A percentile compares a stretch with the other conserved stretches of the same genome.
Conservation (phyloP, 2,888 invertebrate genomes). For the Chalcosyrphus nemorum region DNA sequence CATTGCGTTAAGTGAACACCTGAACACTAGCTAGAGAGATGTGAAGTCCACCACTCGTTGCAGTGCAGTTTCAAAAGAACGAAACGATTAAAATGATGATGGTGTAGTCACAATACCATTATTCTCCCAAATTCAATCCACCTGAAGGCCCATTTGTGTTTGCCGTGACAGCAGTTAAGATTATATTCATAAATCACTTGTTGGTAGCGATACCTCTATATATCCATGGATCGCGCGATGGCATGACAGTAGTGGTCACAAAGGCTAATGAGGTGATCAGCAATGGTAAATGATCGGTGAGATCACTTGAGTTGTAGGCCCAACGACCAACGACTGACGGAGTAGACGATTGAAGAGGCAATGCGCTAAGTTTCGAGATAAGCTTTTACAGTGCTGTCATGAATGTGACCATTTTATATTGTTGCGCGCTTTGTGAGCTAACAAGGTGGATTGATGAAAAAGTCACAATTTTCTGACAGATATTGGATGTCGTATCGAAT, state of each 20-base stretch:
- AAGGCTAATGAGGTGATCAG: constrained; percentile 57
- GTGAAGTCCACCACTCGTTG: too few species aligned
- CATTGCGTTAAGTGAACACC: constrained; percentile 19
- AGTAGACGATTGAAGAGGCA: constrained; percentile 5
- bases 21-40: constrained; percentile 2
- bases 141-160: constrained; percentile 39
- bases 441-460: neutral
- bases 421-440: neutral
- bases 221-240: neutral
- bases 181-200: constrained; percentile 59
- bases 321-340: neutral
- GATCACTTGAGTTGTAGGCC: constrained; percentile 29
- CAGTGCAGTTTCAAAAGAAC: constrained; percentile 26
- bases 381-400: neutral
- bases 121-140: constrained; percentile 36
- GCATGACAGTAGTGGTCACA: constrained; percentile 41
- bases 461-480: neutral
- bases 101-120: constrained; percentile 53
- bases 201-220: neutral
- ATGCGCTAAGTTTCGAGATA: neutral
- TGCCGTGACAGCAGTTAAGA: constrained; percentile 53
- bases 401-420: neutral
- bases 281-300: constrained; percentile 49
- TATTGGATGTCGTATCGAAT: neutral
- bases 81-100: constrained; percentile 28